Percentiles rank a stretch among this genome's conserved stretches.
These are phyloP conservation scores for Hoplodrina blanda DNA, from an alignment of 2,888 invertebrate genomes.

Conservation along the genomic window DNA sequence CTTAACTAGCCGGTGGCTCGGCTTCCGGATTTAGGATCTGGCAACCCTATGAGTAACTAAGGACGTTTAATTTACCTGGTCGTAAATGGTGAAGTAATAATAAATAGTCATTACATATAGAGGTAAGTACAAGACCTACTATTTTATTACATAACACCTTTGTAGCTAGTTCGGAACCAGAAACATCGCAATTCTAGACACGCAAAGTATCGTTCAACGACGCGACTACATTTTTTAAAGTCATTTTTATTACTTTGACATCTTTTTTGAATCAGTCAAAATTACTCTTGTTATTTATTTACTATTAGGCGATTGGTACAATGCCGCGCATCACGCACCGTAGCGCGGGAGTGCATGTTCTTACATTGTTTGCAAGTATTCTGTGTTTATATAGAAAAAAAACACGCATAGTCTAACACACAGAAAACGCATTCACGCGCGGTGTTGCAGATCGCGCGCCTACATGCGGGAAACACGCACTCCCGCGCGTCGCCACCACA, in stretches of 20 bases:
- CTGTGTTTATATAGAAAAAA: too few relatives aligned
- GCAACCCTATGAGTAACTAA: background rate
- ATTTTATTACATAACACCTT: constrained; percentile 6
- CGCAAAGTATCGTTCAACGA: constrained; percentile 13
- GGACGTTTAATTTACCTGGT: constrained; percentile 15
- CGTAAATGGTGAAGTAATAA: constrained; percentile 1
- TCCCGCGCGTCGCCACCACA: too few relatives aligned
- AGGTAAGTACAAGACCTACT: background rate
- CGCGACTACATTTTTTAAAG: background rate
- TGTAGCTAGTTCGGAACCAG: background rate
- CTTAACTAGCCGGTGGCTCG: too few relatives aligned
- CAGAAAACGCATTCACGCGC: too few relatives aligned
- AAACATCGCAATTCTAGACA: background rate
- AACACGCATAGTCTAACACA: too few relatives aligned
- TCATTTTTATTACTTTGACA: background rate
- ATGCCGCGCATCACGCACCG: too few relatives aligned
- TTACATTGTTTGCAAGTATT: too few relatives aligned
- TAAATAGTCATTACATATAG: constrained; percentile 1
- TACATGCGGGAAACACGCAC: too few relatives aligned
- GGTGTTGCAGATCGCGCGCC: too few relatives aligned
- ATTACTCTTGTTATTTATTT: background rate
- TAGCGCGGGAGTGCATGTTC: too few relatives aligned
- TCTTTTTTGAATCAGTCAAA: background rate
- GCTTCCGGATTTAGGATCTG: too few relatives aligned
- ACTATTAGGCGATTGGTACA: too few relatives aligned